A percentile compares a stretch with the other conserved stretches of the same genome.
Conservation (phyloP, 2,888 invertebrate genomes). For the Neoaliturus tenellus region DNA sequence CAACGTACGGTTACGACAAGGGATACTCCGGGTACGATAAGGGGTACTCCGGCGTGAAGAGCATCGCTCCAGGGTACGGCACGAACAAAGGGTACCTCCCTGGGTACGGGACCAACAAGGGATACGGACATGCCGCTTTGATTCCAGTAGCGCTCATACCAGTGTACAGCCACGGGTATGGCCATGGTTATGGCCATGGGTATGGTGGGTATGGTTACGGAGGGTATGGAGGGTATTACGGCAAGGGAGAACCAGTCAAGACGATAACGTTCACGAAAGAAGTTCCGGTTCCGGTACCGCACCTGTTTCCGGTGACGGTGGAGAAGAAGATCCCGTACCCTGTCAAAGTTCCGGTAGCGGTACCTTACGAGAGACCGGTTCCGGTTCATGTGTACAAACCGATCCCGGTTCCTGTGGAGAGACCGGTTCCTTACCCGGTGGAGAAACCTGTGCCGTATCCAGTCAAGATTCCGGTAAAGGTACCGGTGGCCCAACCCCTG, state of each 20-base stretch:
- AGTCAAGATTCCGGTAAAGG: constrained; percentile 68
- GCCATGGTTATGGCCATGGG: no score
- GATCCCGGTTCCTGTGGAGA: constrained; percentile 68
- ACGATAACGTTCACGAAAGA: constrained; percentile 66
- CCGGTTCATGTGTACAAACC: constrained; percentile 68
- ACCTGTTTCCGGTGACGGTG: constrained; percentile 67
- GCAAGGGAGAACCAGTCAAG: constrained; percentile 59
- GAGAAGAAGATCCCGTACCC: constrained; percentile 67
- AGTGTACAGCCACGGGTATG: constrained; percentile 29
- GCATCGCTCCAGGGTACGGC: constrained; percentile 23
- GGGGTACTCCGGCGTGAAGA: neutral
- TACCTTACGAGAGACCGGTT: constrained; percentile 68
- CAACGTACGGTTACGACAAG: constrained; percentile 51
- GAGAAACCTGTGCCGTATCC: constrained; percentile 71
- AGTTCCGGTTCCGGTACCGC: constrained; percentile 66
- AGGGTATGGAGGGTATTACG: constrained; percentile 56
- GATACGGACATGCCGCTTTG: constrained; percentile 18
- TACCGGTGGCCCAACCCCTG: constrained; percentile 67
- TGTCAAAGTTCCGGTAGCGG: constrained; percentile 67
- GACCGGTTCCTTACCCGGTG: constrained; percentile 67
- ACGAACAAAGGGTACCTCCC: constrained; percentile 22
- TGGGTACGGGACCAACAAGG: constrained; percentile 19
- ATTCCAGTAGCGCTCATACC: constrained; percentile 12
- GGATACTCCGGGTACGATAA: constrained; percentile 52
- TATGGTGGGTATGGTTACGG: constrained; percentile 53